Base-by-base conservation (phyloP, 1,140 invertebrate genomes). In the Psilanteris sp. region DNA sequence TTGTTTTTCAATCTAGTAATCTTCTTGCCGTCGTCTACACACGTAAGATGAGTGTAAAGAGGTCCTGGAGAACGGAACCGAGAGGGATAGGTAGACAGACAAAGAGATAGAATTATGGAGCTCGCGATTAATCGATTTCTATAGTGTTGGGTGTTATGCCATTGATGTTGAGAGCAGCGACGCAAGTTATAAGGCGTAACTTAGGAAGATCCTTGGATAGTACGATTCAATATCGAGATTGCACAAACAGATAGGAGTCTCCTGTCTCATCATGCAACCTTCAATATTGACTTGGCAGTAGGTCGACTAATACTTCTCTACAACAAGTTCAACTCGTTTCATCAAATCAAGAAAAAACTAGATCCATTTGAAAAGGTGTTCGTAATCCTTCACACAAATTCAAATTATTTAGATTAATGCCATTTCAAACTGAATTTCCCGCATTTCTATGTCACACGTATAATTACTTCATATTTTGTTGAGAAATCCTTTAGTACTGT, bases 171-270 rank as follows among this genome's bases (percentile, higher is more conserved):
- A 37, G 15, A 39, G 37, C 27, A 32, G 14, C 41, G 32, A 37
- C 14, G 34, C 18, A 20, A 61, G 43, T 62, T 67, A 66, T 67
- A 62, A 75, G 54, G 71, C 39, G 71, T 55, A 68, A 75, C 39
- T 67, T 55, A 9, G 22, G 29, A 61, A 54, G 44, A 68, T 68
- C 57, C 7, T 36, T 46, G 31, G 70, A 77, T 79, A 44, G 68
- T 48, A 62, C 67, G 59, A 72, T 79, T 73, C 67, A 81, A 79
- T 78, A 77, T 80, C 73, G 57, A 74, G 74, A 81, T 77, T 80
- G 75, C 67, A 70, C 68, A 75, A 79, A 73, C 64, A 57, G 59
- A 67, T 70, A 76, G 50, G 36, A 71, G 62, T 48, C 66, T 55
- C 46, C 48, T 68, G 54, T 74, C 66, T 77, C 59, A 68, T 78